These are phyloP conservation scores for Cephus runcator DNA, from an alignment of 2,888 invertebrate species.

Conservation along the genomic window DNA sequence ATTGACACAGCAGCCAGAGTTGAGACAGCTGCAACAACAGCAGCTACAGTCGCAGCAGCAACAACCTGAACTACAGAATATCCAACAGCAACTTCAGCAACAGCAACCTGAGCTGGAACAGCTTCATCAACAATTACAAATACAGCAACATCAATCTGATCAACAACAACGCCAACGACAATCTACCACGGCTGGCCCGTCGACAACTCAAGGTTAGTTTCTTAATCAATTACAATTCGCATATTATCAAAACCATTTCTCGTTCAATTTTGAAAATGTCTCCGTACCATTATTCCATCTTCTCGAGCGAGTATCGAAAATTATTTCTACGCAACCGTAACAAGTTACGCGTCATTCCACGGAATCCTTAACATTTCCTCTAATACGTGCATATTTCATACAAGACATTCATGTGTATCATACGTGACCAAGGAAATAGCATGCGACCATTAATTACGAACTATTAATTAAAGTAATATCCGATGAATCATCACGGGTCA, in stretches of 20 bases:
- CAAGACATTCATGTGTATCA: not conserved
- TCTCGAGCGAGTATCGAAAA: not conserved
- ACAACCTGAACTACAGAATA: not conserved
- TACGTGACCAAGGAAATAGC: not conserved
- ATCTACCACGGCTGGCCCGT: constrained; percentile 7
- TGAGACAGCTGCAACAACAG: constrained; percentile 1
- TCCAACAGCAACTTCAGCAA: not conserved
- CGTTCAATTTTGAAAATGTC: too few relatives aligned
- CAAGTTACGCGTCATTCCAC: not conserved
- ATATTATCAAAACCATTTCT: not conserved
- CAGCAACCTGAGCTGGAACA: constrained; percentile 5
- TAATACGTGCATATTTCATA: not conserved
- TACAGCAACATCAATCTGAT: not conserved
- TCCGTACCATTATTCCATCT: too few relatives aligned
- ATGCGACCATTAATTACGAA: not conserved
- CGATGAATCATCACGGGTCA: not conserved
- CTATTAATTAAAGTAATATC: not conserved
- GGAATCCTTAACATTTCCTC: not conserved
- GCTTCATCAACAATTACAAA: constrained; percentile 2
- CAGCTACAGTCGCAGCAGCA: not conserved
- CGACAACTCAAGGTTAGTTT: not conserved
- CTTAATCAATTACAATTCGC: not conserved
- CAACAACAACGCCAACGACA: constrained; percentile 9
- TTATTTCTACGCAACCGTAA: not conserved
- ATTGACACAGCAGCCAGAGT: constrained; percentile 4